Conservation (phyloP, 2,888 invertebrate genomes). For the Dromius quadrimaculatus region DNA sequence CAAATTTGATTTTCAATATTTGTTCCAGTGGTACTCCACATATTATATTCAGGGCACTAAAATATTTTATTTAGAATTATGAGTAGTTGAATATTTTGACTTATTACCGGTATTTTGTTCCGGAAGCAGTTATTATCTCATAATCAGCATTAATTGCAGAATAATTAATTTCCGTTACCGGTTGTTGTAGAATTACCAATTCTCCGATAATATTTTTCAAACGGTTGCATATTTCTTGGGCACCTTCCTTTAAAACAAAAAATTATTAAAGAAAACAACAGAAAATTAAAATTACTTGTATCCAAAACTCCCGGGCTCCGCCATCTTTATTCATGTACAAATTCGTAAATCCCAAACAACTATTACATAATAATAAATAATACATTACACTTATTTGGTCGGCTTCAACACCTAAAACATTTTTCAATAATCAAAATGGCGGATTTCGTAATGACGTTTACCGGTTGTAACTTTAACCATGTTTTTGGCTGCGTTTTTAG, state of each 20-base stretch:
- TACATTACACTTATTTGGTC: conserved; percentile 58
- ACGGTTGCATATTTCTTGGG: conserved; percentile 56
- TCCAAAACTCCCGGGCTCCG: conserved; percentile 55
- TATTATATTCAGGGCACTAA: conserved; percentile 58
- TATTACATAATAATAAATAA: conserved; percentile 59
- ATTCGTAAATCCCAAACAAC: conserved; percentile 56
- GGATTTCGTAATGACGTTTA: conserved; percentile 49
- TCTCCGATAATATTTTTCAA: conserved; percentile 55
- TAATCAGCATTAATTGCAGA: conserved; percentile 49
- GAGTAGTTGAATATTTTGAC: neutral
- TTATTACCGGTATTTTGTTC: conserved; percentile 54
- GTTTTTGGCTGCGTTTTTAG: conserved; percentile 55
- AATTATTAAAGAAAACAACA: neutral
- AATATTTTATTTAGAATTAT: conserved; percentile 13
- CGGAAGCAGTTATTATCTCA: conserved; percentile 53
- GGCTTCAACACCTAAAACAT: conserved; percentile 57
- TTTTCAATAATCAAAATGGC: conserved; percentile 9
- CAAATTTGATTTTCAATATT: conserved; percentile 57
- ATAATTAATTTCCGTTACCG: conserved; percentile 55
- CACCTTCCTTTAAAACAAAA: conserved; percentile 56
- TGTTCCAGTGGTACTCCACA: conserved; percentile 58
- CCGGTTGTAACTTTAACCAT: conserved; percentile 58
- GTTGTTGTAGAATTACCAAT: conserved; percentile 53
- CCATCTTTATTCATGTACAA: conserved; percentile 53
- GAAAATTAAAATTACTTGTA: conserved; percentile 52